Base-by-base conservation (phyloP, 2,113 vertebrate genomes). In the Regulus satrapa region DNA sequence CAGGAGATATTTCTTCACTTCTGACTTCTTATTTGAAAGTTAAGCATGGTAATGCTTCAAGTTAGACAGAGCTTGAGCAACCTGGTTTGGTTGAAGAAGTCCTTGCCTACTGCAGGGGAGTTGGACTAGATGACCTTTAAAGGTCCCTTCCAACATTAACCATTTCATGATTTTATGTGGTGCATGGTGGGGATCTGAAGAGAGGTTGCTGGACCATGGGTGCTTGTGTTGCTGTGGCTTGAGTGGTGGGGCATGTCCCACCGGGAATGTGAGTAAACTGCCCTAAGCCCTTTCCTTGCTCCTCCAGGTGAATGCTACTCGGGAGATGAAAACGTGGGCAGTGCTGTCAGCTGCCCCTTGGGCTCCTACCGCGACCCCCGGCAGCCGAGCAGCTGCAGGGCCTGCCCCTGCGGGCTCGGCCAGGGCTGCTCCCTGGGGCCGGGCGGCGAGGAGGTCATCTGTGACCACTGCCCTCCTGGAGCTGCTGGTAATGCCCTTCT, bases 251-350 rank as follows among this genome's bases (percentile, higher is more conserved):
- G 14, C 18, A 8, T 71, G 19, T 67, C 45, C n/a, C 20, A 12
- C 5, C 0, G 0, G 19, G 18, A 21, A 4, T 41, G 38, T 62
- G 14, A 83, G 11, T 32, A 34, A 34, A 20, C 17, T 61, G 19
- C 48, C 48, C 66, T 63, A 6, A 62, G 26, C 23, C 43, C 9
- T 79, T 18, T 72, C 54, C 19, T 81, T 84, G 31, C 64, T 81
- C n/a, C 20, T 68, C 41, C 96, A 99, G 99, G 99, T 19, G 98
- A 99, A 21, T 99, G 99, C 86, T 98, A 98, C 74, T 98, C 98
- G 0, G 98, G 98, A 68, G 99, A 99, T 26, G 98, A 98, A 80
- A 97, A 97, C 0, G 96, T 97, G 36, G 96, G 74, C 72, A 88
- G 89, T 1, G 92, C 76, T 12, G 66, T 90, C 29, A 95, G 94